Conservation (phyloP, 2,888 invertebrate species). For the Diaperis boleti region DNA sequence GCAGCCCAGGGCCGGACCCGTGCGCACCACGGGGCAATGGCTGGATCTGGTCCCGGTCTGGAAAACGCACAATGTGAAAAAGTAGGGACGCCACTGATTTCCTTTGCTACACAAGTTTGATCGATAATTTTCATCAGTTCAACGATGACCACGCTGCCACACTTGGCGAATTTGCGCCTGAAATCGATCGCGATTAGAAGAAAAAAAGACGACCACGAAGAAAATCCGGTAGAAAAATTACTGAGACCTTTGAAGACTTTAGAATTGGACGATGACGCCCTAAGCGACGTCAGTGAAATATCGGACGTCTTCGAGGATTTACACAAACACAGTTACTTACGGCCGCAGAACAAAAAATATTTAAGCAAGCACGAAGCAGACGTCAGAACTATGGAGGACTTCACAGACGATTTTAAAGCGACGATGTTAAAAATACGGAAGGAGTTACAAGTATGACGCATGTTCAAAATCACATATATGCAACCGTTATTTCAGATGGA, state of each 20-base stretch:
- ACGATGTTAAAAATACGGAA: slow-evolving; percentile 51
- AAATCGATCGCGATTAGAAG: slow-evolving; percentile 11
- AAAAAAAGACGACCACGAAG: slow-evolving; percentile 32
- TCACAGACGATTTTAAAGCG: slow-evolving; percentile 57
- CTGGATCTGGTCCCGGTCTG: slow-evolving; percentile 72
- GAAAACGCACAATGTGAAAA: neutral
- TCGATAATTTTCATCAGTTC: slow-evolving; percentile 50
- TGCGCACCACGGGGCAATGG: slow-evolving; percentile 86
- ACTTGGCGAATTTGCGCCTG: slow-evolving; percentile 12
- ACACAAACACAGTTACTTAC: slow-evolving; percentile 48
- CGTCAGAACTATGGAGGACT: slow-evolving; percentile 51
- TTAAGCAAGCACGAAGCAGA: slow-evolving; percentile 56
- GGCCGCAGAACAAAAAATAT: slow-evolving; percentile 43
- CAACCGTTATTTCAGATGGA: neutral
- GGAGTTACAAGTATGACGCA: slow-evolving; percentile 48
- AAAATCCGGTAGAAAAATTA: slow-evolving; percentile 44
- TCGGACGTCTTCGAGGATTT: slow-evolving; percentile 53
- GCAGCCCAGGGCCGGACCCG: slow-evolving; percentile 88
- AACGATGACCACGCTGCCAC: slow-evolving; percentile 4
- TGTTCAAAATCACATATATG: neutral
- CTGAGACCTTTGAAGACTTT: slow-evolving; percentile 47
- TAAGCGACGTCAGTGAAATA: slow-evolving; percentile 50
- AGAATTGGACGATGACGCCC: slow-evolving; percentile 41
- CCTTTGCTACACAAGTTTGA: slow-evolving; percentile 46
- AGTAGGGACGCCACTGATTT: neutral